Conservation (phyloP, 1,140 invertebrate genomes). For the Rhizoglyphus robini region DNA sequence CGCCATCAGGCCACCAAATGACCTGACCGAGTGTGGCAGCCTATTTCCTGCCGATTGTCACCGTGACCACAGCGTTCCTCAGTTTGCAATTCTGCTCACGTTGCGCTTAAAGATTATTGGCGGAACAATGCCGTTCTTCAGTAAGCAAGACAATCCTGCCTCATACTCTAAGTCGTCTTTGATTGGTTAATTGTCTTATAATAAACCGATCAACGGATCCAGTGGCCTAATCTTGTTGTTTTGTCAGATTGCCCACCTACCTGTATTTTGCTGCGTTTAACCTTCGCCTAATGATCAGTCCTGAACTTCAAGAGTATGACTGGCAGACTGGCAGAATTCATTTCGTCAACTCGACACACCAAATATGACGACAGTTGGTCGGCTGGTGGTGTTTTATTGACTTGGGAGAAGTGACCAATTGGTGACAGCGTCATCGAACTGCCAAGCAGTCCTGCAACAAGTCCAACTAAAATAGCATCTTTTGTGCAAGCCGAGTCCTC, state of each 20-base stretch:
- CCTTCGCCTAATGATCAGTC: constrained; percentile 38
- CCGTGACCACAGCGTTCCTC: background rate
- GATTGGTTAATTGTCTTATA: constrained; percentile 22
- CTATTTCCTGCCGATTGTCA: background rate
- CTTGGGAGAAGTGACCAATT: background rate
- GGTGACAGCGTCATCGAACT: no score
- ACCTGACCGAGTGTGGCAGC: background rate
- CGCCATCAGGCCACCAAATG: background rate
- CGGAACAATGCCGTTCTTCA: constrained; percentile 62
- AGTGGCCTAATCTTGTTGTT: background rate
- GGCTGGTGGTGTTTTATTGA: background rate
- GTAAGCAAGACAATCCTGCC: constrained; percentile 76
- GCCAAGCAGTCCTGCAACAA: no score
- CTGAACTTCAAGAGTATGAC: constrained; percentile 40
- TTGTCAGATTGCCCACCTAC: constrained; percentile 38
- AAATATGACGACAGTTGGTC: constrained; percentile 30
- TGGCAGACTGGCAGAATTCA: constrained; percentile 47
- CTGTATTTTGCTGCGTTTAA: constrained; percentile 42
- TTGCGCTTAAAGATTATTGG: constrained; percentile 46
- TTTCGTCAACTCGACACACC: constrained; percentile 36
- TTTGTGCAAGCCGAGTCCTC: no score
- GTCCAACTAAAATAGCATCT: no score
- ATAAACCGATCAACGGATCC: no score
- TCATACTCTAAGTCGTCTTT: constrained; percentile 42
- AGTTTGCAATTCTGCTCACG: constrained; percentile 9